Conservation (phyloP, 2,797 vertebrate genomes). For the Garrulus glandarius region DNA sequence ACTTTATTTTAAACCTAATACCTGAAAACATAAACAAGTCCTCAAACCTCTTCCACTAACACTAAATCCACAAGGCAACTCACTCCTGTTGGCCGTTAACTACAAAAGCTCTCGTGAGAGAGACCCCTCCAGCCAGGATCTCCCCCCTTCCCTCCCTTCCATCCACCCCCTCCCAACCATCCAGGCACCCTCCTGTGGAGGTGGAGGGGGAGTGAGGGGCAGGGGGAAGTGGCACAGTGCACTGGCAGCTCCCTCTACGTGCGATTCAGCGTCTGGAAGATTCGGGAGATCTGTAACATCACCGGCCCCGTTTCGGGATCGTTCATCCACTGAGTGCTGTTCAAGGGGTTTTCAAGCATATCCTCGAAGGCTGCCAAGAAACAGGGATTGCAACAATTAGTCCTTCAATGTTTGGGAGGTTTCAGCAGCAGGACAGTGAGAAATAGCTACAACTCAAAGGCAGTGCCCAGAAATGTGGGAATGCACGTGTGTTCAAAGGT, state of each 20-base stretch:
- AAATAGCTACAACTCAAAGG: neutral
- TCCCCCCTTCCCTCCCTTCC: neutral
- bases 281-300: conserved; percentile 98
- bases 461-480: fast-evolving
- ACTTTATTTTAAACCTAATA: conserved; percentile 49
- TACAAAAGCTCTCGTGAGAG: neutral
- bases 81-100: conserved; percentile 51
- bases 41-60: conserved; percentile 60
- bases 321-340: conserved; percentile 99
- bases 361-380: conserved; percentile 90
- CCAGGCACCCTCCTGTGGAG: neutral
- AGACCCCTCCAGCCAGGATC: neutral
- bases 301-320: conserved; percentile 96
- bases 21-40: conserved; percentile 47
- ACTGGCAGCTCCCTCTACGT: conserved; percentile 78
- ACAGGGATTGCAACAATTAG: neutral
- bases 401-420: neutral
- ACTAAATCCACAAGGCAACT: conserved; percentile 64
- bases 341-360: conserved; percentile 98
- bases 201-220: neutral
- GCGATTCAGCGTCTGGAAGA: conserved; percentile 99
- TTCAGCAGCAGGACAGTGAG: neutral
- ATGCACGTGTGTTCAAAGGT: too few relatives aligned
- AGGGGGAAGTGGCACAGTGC: neutral
- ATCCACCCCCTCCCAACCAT: neutral